phyloP scores from a whole-genome alignment of 2,797 vertebrate genomes.

The Acanthiza pusilla region DNA sequence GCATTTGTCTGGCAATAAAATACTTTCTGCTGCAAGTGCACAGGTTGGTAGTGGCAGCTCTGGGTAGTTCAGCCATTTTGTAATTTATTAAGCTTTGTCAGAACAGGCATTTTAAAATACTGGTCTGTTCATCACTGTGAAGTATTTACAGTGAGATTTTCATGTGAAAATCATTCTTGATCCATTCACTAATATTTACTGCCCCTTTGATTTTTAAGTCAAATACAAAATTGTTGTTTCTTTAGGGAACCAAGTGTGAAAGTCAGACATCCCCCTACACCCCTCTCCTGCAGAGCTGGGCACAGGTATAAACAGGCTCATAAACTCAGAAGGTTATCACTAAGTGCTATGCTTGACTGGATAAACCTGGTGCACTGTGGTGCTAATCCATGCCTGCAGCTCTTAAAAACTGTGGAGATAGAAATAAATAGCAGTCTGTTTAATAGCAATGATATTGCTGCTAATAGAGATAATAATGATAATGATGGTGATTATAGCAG shows the following conservation, averaged over 20 bases:
- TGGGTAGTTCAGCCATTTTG: background rate
- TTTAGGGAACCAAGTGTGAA: background rate
- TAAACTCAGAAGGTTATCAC: background rate
- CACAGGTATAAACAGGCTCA: background rate
- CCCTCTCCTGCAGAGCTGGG: background rate
- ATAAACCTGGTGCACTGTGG: background rate
- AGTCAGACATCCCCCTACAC: background rate
- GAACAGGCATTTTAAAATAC: background rate
- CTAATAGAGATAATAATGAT: background rate
- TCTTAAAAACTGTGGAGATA: background rate
- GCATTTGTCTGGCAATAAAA: slow-evolving; percentile 29
- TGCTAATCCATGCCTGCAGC: background rate
- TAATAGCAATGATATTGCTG: background rate
- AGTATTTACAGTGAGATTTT: slow-evolving; percentile 24
- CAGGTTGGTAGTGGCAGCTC: background rate
- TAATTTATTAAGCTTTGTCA: slow-evolving; percentile 23
- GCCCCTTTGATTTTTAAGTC: background rate
- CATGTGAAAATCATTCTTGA: background rate
- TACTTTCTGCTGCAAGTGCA: background rate
- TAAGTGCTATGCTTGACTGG: background rate
- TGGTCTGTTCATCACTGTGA: background rate
- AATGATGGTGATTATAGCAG: background rate
- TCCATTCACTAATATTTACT: background rate
- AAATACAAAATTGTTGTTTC: background rate
- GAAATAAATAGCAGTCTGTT: background rate